A percentile compares a stretch with the other conserved stretches of the same genome.
These are phyloP conservation scores for Marmota monax DNA, from an alignment of 2,113 vertebrate species.

Conservation along the genomic window DNA sequence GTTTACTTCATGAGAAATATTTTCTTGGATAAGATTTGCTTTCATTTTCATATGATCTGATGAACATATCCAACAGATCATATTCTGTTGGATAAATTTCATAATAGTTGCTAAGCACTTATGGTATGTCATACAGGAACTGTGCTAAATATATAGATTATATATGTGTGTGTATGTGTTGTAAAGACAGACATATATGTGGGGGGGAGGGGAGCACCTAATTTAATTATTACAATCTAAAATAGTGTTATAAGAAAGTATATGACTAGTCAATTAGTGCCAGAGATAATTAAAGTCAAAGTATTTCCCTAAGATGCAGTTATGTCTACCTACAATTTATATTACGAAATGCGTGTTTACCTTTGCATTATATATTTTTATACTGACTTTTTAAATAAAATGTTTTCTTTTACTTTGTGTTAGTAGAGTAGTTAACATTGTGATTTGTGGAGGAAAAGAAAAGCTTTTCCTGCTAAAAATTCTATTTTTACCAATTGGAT, in stretches of 20 bases:
- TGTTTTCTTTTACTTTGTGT: not conserved
- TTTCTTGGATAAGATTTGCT: not conserved
- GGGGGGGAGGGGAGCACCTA: not conserved
- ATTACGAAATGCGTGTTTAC: not conserved
- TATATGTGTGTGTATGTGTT: too few species aligned
- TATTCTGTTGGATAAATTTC: not conserved
- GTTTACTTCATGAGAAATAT: not conserved
- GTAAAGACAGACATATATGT: too few species aligned
- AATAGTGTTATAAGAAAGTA: too few species aligned
- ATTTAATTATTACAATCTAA: not conserved
- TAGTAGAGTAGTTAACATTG: not conserved
- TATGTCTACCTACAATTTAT: not conserved
- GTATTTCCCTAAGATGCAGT: not conserved
- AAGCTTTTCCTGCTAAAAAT: not conserved
- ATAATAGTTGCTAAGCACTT: too few species aligned
- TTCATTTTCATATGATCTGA: not conserved
- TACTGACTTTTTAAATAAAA: not conserved
- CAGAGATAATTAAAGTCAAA: not conserved
- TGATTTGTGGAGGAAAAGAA: constrained; percentile 20
- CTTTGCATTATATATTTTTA: not conserved
- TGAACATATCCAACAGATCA: too few species aligned
- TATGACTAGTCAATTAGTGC: not conserved
- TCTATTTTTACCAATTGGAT: not conserved
- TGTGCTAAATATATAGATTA: too few species aligned
- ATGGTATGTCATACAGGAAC: too few species aligned